Evolutionary conservation across 2,888 invertebrate genomes (phyloP).

Genomic region (Drosophila recens): DNA sequence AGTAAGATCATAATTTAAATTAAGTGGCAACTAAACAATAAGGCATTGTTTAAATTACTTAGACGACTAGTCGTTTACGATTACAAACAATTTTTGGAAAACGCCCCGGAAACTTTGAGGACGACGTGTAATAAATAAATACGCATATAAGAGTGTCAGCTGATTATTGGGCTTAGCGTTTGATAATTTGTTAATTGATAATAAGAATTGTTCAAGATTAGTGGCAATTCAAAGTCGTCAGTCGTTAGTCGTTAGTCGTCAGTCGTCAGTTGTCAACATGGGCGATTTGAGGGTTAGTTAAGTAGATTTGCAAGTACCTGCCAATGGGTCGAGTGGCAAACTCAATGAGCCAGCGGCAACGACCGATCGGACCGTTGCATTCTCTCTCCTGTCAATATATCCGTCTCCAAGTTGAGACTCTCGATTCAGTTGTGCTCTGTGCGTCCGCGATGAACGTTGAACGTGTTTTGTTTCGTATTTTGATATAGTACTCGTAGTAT

Average conservation of each 20-base stretch:
- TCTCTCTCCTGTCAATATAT: slow-evolving; percentile 18
- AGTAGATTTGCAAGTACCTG: slow-evolving; percentile 31
- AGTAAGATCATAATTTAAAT: not conserved
- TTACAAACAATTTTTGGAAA: not conserved
- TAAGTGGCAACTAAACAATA: not conserved
- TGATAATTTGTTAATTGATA: slow-evolving; percentile 63
- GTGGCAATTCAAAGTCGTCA: slow-evolving; percentile 24
- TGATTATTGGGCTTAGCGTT: slow-evolving; percentile 47
- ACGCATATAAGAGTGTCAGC: slow-evolving; percentile 12
- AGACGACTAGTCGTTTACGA: not conserved
- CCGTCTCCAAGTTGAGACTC: slow-evolving; percentile 21
- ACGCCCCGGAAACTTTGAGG: not conserved
- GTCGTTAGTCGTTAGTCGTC: not conserved
- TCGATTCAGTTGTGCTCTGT: slow-evolving; percentile 42
- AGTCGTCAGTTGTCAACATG: not conserved
- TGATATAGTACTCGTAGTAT: not conserved
- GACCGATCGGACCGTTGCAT: slow-evolving; percentile 19
- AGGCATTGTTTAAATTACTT: not conserved
- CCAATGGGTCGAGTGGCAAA: slow-evolving; percentile 51
- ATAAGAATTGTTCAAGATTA: slow-evolving; percentile 50
- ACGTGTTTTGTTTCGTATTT: slow-evolving; percentile 21
- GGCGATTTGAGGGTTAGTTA: slow-evolving; percentile 2
- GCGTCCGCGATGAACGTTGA: slow-evolving; percentile 27
- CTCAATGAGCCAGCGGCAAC: slow-evolving; percentile 43
- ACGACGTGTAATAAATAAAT: slow-evolving; percentile 26